These are phyloP conservation scores for Crocidura indochinensis DNA, from an alignment of 2,797 vertebrate genomes.

Conservation along the genomic window DNA sequence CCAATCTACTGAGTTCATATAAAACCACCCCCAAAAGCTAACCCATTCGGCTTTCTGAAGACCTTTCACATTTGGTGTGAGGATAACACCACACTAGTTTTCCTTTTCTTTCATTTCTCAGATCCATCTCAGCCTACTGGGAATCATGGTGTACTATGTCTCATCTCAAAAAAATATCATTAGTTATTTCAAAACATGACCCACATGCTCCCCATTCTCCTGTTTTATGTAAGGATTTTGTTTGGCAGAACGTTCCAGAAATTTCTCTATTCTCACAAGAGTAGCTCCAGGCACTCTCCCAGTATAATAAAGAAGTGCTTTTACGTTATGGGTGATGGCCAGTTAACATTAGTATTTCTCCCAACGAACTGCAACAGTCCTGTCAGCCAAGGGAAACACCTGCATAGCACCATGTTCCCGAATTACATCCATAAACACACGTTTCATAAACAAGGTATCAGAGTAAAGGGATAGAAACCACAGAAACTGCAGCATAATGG, in stretches of 20 bases:
- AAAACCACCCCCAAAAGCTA: slow-evolving; percentile 8
- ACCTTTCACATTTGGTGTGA: not conserved
- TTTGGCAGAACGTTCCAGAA: slow-evolving; percentile 77
- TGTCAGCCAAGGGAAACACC: slow-evolving; percentile 88
- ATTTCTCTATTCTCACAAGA: slow-evolving; percentile 80
- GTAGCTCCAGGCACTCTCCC: slow-evolving; percentile 74
- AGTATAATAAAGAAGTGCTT: slow-evolving; percentile 70
- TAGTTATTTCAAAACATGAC: slow-evolving; percentile 74
- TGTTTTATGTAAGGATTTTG: slow-evolving; percentile 43
- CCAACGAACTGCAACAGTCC: slow-evolving; percentile 73
- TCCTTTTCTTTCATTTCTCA: not conserved
- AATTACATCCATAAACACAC: slow-evolving; percentile 53
- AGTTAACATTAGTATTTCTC: slow-evolving; percentile 80
- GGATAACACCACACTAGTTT: not conserved
- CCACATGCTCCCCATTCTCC: slow-evolving; percentile 37
- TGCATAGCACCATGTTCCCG: slow-evolving; percentile 76
- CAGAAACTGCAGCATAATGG: slow-evolving; percentile 86
- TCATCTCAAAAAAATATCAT: slow-evolving; percentile 70
- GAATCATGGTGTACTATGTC: slow-evolving; percentile 18
- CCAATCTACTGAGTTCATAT: not conserved
- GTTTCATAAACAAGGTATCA: slow-evolving; percentile 83
- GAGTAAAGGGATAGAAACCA: slow-evolving; percentile 78
- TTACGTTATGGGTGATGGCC: slow-evolving; percentile 77
- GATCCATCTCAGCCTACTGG: slow-evolving; percentile 21
- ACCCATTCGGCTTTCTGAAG: not conserved